phyloP scores from a whole-genome alignment of 1,140 invertebrate genomes.

The Steinernema khuongi region DNA sequence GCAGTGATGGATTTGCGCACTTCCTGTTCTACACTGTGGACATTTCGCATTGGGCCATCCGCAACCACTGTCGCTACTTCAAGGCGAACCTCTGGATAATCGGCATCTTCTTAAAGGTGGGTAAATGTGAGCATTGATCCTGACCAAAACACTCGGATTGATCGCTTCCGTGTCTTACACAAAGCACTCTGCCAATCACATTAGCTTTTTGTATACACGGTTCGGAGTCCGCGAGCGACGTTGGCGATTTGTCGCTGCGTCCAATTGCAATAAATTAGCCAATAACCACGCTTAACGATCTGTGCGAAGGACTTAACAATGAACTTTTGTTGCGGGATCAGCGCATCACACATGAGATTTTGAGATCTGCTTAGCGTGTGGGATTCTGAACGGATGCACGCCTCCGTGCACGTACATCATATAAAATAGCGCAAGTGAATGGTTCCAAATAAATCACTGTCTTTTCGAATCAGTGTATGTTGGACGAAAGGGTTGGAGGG shows the following conservation, averaged over 20 bases:
- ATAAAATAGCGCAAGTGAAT: too few species aligned
- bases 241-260: not conserved
- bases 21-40: slow-evolving; percentile 44
- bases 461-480: too few species aligned
- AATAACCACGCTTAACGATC: too few species aligned
- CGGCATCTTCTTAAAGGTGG: slow-evolving; percentile 45
- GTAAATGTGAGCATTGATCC: not conserved
- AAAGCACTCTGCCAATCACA: not conserved
- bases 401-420: too few species aligned
- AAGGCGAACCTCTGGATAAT: slow-evolving; percentile 50
- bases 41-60: slow-evolving; percentile 46
- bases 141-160: not conserved
- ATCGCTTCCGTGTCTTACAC: not conserved
- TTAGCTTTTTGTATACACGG: not conserved
- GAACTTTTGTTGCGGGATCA: too few species aligned
- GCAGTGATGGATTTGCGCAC: not conserved
- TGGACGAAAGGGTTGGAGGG: not conserved
- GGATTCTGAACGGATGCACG: too few species aligned
- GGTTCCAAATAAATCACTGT: too few species aligned
- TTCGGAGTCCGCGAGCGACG: not conserved
- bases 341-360: not conserved
- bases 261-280: slow-evolving; percentile 14
- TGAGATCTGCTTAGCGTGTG: not conserved
- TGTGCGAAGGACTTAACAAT: too few species aligned
- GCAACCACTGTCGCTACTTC: slow-evolving; percentile 40